A percentile compares a stretch with the other conserved stretches of the same genome.
These are phyloP conservation scores for Luscinia luscinia DNA, from an alignment of 2,797 vertebrate genomes.

Conservation along the genomic window DNA sequence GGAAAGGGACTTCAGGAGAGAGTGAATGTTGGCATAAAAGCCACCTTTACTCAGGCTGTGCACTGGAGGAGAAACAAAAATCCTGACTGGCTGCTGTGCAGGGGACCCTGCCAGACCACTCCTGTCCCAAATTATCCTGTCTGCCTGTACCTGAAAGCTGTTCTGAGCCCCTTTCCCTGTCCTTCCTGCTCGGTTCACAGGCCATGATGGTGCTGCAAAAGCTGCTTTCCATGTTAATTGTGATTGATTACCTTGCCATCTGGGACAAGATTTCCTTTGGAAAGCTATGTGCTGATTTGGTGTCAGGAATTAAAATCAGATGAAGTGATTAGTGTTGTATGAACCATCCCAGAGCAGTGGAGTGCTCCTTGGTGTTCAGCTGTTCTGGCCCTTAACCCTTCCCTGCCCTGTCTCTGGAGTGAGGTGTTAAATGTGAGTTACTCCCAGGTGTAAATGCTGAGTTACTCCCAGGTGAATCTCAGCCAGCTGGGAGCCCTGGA, in stretches of 20 bases:
- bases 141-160: not conserved
- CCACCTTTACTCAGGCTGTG: rapidly evolving
- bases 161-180: not conserved
- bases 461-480: not conserved
- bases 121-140: not conserved
- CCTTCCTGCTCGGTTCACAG: not conserved
- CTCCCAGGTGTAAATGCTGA: no score
- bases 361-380: not conserved
- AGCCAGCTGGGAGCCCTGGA: not conserved
- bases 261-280: conserved; percentile 55
- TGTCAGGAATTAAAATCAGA: conserved; percentile 62
- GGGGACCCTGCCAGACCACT: not conserved
- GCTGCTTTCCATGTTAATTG: conserved; percentile 39
- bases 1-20: rapidly evolving
- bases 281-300: conserved; percentile 46
- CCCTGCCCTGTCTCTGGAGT: not conserved
- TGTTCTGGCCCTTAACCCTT: conserved; percentile 13
- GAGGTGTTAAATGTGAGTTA: not conserved
- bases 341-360: not conserved
- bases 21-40: not conserved
- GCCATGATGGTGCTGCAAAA: not conserved
- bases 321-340: conserved; percentile 40
- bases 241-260: conserved; percentile 62
- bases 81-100: not conserved
- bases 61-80: not conserved